Evolutionary conservation across 2,797 vertebrate species (phyloP).

Genomic region (Microctenopoma lineatum): DNA sequence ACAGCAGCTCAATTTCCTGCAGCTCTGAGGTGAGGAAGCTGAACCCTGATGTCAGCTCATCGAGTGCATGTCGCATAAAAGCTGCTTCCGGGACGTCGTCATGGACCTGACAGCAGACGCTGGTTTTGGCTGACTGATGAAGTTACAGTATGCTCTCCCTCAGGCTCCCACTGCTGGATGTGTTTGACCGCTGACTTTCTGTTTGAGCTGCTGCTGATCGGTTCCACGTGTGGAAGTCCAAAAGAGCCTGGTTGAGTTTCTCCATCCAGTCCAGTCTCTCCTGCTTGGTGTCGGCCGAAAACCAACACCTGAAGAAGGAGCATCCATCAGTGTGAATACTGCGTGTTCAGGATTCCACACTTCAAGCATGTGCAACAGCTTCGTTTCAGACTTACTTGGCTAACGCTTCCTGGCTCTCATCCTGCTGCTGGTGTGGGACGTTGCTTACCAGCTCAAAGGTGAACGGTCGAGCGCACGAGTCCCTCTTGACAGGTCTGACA

Average conservation of each 20-base stretch:
- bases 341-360: neutral
- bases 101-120: too few species aligned
- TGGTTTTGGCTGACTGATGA: too few species aligned
- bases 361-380: too few species aligned
- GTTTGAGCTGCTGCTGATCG: constrained; percentile 1
- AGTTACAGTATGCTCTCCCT: constrained; percentile 80
- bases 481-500: constrained; percentile 79
- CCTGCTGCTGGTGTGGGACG: constrained; percentile 58
- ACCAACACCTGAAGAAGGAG: constrained; percentile 80
- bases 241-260: constrained; percentile 81
- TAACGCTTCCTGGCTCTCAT: constrained; percentile 46
- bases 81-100: neutral
- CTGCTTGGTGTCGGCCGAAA: constrained; percentile 85
- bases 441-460: constrained; percentile 85
- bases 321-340: neutral
- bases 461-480: constrained; percentile 85
- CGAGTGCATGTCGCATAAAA: neutral
- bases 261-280: constrained; percentile 84
- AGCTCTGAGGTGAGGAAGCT: neutral
- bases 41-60: neutral
- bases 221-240: constrained; percentile 85
- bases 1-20: neutral
- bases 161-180: constrained; percentile 46
- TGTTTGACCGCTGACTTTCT: constrained; percentile 18
- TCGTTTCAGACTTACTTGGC: constrained; percentile 74